These are phyloP conservation scores for Osmerus eperlanus DNA, from an alignment of 2,113 vertebrate species.

Conservation along the genomic window DNA sequence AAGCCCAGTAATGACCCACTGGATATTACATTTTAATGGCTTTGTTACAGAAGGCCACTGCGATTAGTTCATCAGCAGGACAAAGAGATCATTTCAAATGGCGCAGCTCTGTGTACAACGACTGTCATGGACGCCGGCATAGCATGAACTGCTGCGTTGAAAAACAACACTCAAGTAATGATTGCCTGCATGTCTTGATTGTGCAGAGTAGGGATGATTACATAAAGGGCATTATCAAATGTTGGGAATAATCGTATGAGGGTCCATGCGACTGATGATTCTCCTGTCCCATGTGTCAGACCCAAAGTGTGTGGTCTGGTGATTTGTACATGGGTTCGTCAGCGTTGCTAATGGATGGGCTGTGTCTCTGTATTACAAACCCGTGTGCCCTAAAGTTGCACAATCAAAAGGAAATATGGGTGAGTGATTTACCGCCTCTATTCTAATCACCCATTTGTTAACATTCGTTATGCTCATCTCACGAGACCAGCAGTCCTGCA, in stretches of 20 bases:
- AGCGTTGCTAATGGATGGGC: constrained; percentile 14
- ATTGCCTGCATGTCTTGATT: constrained; percentile 47
- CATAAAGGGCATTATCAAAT: constrained; percentile 12
- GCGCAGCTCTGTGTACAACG: constrained; percentile 54
- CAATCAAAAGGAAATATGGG: constrained; percentile 33
- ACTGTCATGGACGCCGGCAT: constrained; percentile 50
- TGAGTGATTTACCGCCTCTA: constrained; percentile 54
- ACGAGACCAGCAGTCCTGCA: constrained; percentile 56
- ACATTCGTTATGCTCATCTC: constrained; percentile 60
- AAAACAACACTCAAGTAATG: constrained; percentile 41
- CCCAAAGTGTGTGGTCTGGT: neutral
- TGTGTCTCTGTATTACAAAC: constrained; percentile 18
- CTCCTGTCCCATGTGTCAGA: neutral
- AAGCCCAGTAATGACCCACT: constrained; percentile 56
- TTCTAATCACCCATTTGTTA: constrained; percentile 38
- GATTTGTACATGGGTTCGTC: neutral
- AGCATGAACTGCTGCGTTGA: constrained; percentile 45
- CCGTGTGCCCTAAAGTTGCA: constrained; percentile 25
- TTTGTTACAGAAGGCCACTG: constrained; percentile 59
- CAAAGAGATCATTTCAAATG: constrained; percentile 58
- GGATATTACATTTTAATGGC: constrained; percentile 63
- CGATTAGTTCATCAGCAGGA: constrained; percentile 66
- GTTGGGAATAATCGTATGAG: neutral
- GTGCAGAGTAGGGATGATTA: constrained; percentile 37
- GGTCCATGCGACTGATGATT: neutral